Percentiles rank a stretch among this genome's conserved stretches.
These are phyloP conservation scores for Xanthia icteritia DNA, from an alignment of 2,888 invertebrate genomes.

Conservation along the genomic window DNA sequence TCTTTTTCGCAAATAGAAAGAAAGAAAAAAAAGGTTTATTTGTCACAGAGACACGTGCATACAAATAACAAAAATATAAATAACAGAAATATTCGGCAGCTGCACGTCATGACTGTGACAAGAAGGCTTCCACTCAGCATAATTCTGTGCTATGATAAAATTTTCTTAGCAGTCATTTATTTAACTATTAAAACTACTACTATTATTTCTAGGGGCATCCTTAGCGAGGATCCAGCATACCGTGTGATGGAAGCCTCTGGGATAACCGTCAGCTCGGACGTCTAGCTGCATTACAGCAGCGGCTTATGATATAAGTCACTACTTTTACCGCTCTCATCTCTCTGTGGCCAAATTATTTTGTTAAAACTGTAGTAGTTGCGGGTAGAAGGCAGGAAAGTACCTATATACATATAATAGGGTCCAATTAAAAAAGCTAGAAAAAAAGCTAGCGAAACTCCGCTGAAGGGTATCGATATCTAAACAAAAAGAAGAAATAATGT, in stretches of 20 bases:
- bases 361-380: not conserved
- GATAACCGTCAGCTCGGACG: constrained; percentile 42
- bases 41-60: too few relatives aligned
- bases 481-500: too few relatives aligned
- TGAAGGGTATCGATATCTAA: too few relatives aligned
- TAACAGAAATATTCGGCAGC: too few relatives aligned
- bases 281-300: constrained; percentile 40
- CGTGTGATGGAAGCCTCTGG: constrained; percentile 50
- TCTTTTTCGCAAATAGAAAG: not conserved
- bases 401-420: too few relatives aligned
- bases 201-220: constrained; percentile 34
- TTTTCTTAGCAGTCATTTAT: not conserved
- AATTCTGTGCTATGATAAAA: too few relatives aligned
- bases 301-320: constrained; percentile 42
- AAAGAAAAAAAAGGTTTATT: too few relatives aligned
- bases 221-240: constrained; percentile 19
- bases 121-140: too few relatives aligned
- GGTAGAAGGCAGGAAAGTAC: not conserved
- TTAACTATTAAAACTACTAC: not conserved
- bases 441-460: too few relatives aligned
- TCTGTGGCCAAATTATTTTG: constrained; percentile 24
- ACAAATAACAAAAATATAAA: too few relatives aligned
- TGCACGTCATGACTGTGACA: too few relatives aligned
- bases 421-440: too few relatives aligned
- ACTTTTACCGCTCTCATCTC: constrained; percentile 13